Base-by-base conservation (phyloP, 2,113 vertebrate species). In the Asarcornis scutulata region DNA sequence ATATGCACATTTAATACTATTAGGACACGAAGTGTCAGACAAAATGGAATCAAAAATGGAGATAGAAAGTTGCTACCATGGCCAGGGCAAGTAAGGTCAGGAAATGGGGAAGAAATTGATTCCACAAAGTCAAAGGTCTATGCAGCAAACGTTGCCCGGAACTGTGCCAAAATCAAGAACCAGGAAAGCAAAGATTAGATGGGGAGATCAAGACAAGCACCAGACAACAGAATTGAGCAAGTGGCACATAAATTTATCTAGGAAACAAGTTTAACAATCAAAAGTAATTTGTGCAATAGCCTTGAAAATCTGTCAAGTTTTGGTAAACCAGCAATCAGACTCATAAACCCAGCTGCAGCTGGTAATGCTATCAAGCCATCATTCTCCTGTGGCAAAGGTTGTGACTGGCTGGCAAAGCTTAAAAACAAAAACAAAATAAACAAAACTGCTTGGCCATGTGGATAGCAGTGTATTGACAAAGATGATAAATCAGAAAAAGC, bases 101-200 rank as follows among this genome's bases (percentile, higher is more conserved):
- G n/a, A 91, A 94, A 90, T 1, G 3, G 27, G 46, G 50, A 93
- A 88, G 52, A 93, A 95, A 95, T 68, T 88, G 72, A 88, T 94
- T 84, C 42, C 56, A 63, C 68, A n/a, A 67, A 88, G 80, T 81
- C 76, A 93, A 90, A 95, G 80, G 60, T 90, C 79, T 90, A 11
- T 22, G 31, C 31, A 77, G 59, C 7, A 92, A 81, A 81, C 64
- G 63, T 56, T 75, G 68, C 15, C 31, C 83, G 76, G 83, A 84
- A 72, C 31, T 23, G 8, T 71, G 86, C 73, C 79, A 81, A 88
- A 59, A 59, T 86, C 72, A 53, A 36, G 34, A 71, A 15, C 48
- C 32, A 83, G 73, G 74, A 94, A 59, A 93, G 52, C n/a, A 34
- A 66, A 90, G 68, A 78, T 71, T 74, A 83, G 31, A 52, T 67